Percentiles rank a stretch among this genome's conserved stretches.
Evolutionary conservation across 1,140 invertebrate species (phyloP).

Genomic region (Andricus grossulariae): DNA sequence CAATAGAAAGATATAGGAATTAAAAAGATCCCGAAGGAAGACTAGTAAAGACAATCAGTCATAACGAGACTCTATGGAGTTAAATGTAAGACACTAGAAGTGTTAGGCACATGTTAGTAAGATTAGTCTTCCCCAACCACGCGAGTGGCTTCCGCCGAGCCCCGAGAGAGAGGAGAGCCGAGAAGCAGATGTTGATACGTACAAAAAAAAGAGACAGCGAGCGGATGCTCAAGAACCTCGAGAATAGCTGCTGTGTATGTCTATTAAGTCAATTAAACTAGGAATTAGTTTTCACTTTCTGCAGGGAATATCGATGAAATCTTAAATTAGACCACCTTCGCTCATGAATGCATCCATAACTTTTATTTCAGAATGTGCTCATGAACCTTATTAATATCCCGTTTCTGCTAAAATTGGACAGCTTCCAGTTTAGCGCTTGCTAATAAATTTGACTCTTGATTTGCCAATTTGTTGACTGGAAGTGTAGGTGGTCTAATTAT

Average conservation of each 20-base stretch:
- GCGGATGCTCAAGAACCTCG: slow-evolving; percentile 47
- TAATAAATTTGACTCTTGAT: slow-evolving; percentile 12
- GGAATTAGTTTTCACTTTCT: slow-evolving; percentile 21
- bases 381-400: slow-evolving; percentile 10
- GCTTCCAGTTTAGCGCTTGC: neutral
- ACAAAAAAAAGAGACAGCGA: slow-evolving; percentile 54
- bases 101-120: slow-evolving; percentile 72
- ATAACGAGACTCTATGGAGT: slow-evolving; percentile 41
- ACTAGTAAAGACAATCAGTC: slow-evolving; percentile 37
- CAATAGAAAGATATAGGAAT: neutral
- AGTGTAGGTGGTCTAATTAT: slow-evolving; percentile 5
- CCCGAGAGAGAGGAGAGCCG: slow-evolving; percentile 74
- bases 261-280: slow-evolving; percentile 48
- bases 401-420: neutral
- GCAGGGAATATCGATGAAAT: neutral
- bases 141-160: slow-evolving; percentile 75
- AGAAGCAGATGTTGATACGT: slow-evolving; percentile 68
- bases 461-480: slow-evolving; percentile 16
- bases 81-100: slow-evolving; percentile 46
- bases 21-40: neutral
- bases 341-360: neutral
- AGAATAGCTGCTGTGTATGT: slow-evolving; percentile 48
- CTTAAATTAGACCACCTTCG: neutral
- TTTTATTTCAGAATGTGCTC: slow-evolving; percentile 2
- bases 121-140: slow-evolving; percentile 70